Conservation (phyloP, 2,888 invertebrate genomes). For the Cyrtodaria siliqua region DNA sequence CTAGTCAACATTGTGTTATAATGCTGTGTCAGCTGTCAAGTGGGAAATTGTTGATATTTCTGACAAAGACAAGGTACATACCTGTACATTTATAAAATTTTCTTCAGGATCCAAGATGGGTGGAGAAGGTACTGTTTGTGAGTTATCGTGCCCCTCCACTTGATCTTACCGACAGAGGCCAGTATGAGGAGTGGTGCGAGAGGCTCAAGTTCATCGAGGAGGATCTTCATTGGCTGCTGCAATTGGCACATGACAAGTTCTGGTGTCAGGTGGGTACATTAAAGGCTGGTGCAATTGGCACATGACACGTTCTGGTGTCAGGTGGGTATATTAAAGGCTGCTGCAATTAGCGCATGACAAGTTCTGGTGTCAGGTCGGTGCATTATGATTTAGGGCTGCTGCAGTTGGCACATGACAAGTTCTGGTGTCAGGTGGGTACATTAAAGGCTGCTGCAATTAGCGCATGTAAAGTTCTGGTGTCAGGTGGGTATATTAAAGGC, state of each 20-base stretch:
- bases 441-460: slow-evolving; percentile 89
- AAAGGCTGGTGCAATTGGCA: slow-evolving; percentile 90
- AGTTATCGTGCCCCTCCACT: slow-evolving; percentile 87
- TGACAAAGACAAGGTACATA: no score
- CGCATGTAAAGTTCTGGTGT: slow-evolving; percentile 88
- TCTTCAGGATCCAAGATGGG: slow-evolving; percentile 88
- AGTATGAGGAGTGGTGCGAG: slow-evolving; percentile 90
- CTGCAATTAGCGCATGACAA: no score
- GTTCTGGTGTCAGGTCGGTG: no score
- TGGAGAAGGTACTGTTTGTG: slow-evolving; percentile 88
- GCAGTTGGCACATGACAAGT: slow-evolving; percentile 89
- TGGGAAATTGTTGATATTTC: no score
- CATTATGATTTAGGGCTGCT: no score
- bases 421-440: slow-evolving; percentile 87
- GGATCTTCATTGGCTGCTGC: slow-evolving; percentile 91
- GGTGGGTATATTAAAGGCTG: slow-evolving; percentile 89
- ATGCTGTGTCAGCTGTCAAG: no score
- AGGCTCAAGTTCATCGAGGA: slow-evolving; percentile 89
- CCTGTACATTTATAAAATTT: no score
- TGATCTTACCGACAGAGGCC: slow-evolving; percentile 72
- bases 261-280: slow-evolving; percentile 87
- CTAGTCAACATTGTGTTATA: background rate
- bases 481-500: slow-evolving; percentile 88
- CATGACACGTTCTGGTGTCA: slow-evolving; percentile 88
- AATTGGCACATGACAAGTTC: slow-evolving; percentile 89